Evolutionary conservation across 35 echinoderm and acorn worm species (phyloP).

Genomic region (Diadema setosum): DNA sequence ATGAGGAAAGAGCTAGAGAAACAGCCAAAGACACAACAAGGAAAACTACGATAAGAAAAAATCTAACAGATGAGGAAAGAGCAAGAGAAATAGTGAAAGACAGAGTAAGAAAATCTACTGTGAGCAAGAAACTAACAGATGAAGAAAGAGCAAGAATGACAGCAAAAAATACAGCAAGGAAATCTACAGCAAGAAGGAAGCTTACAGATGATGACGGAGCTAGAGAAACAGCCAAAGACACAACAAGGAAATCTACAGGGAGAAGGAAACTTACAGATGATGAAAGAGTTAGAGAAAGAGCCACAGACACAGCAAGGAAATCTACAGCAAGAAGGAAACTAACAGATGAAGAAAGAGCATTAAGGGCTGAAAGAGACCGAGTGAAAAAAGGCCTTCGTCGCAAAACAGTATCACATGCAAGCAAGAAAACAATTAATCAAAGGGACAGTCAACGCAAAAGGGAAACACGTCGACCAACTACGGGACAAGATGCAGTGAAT

Average conservation of each 20-base stretch:
- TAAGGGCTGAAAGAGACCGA: background rate
- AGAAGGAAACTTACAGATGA: background rate
- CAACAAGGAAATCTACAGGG: background rate
- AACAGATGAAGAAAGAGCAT: background rate
- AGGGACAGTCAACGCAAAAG: background rate
- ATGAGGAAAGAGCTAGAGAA: background rate
- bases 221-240: background rate
- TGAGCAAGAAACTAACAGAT: background rate
- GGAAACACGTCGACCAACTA: background rate
- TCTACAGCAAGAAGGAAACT: background rate
- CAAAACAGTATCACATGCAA: background rate
- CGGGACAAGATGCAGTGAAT: background rate
- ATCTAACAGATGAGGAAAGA: constrained; percentile 41
- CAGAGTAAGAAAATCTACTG: background rate
- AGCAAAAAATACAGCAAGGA: background rate
- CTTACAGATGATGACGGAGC: background rate
- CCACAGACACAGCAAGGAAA: background rate
- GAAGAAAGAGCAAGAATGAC: background rate
- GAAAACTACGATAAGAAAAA: background rate
- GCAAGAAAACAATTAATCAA: background rate
- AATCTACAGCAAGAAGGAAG: background rate
- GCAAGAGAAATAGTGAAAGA: background rate
- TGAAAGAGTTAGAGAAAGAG: background rate
- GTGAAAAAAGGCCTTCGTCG: background rate
- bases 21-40: background rate